phyloP scores from a whole-genome alignment of 2,113 vertebrate genomes.

The Xiphophorus hellerii region DNA sequence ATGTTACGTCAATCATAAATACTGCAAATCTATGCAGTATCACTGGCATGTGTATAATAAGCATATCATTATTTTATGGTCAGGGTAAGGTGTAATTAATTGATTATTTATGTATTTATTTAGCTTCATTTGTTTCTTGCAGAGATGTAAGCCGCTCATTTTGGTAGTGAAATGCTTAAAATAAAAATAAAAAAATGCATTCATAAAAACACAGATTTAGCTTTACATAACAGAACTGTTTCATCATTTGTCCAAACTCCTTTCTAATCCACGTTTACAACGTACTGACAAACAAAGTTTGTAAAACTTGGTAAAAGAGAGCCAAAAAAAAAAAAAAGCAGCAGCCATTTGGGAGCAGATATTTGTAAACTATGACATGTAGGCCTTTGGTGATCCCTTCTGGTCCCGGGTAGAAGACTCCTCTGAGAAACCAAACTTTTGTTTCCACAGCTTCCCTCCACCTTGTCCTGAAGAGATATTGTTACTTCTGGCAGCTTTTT shows the following conservation, averaged over 20 bases:
- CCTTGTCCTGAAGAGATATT: conserved; percentile 53
- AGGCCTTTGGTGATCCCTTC: conserved; percentile 8
- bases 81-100: too few species aligned
- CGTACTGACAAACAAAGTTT: background rate
- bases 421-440: conserved; percentile 23
- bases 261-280: background rate
- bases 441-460: conserved; percentile 43
- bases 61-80: too few species aligned
- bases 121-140: background rate
- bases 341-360: background rate
- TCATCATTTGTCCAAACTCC: background rate
- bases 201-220: background rate
- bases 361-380: conserved; percentile 27
- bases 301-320: background rate
- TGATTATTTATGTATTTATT: background rate
- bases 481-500: conserved; percentile 70
- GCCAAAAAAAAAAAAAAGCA: conserved; percentile 2
- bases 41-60: too few species aligned
- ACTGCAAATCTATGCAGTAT: too few species aligned
- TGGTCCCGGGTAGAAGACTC: conserved; percentile 18
- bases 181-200: background rate
- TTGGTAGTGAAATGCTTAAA: too few species aligned
- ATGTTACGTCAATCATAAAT: too few species aligned
- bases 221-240: background rate
- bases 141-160: too few species aligned